Base-by-base conservation (phyloP, 2,113 vertebrate genomes). In the Amphiprion ocellaris region DNA sequence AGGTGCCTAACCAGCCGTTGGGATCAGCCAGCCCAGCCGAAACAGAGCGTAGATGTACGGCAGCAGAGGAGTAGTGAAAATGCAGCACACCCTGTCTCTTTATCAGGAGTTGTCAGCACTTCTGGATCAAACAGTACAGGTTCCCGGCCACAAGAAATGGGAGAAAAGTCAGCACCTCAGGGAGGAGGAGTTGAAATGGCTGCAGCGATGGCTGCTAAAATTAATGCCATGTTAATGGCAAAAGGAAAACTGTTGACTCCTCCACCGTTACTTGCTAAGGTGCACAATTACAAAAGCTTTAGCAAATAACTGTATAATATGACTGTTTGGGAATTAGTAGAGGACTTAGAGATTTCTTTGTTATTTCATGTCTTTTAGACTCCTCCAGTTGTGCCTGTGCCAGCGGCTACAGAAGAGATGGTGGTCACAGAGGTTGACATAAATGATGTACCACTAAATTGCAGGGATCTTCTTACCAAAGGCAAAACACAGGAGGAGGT, bases 181-280 rank as follows among this genome's bases (percentile, higher is more conserved):
- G 93, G 94, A 91, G 93, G 94, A 91, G 97, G 97, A 4, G 93
- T 98, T 58, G 97, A 98, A 78, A 96, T 97, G 30, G 97, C 97
- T 0, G 96, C 97, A 0, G 97, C 97, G 0, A 97, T 98, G 93
- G 98, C 97, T 6, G 98, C 97, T 7, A 98, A 98, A 85, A 98
- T 99, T 85, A 99, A 98, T 73, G 97, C 97, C 17, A 98, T 98
- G 97, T 88, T 99, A 23, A 97, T 99, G 97, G 97, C 98, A 16
- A 98, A 98, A 87, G 98, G 97, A 77, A 99, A 99, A 73, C 94
- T 99, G 41, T 95, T 98, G 75, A 96, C 96, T 10, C 94, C 96
- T 5, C 86, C 94, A 21, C 94, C 94, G 0, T 85, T 95, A 81
- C 92, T 92, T 41, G 81, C 92, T 79, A 95, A 95, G 93, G 95